A percentile compares a stretch with the other conserved stretches of the same genome.
Evolutionary conservation across 2,888 invertebrate species (phyloP).

Genomic region (Ectemnius cavifrons): DNA sequence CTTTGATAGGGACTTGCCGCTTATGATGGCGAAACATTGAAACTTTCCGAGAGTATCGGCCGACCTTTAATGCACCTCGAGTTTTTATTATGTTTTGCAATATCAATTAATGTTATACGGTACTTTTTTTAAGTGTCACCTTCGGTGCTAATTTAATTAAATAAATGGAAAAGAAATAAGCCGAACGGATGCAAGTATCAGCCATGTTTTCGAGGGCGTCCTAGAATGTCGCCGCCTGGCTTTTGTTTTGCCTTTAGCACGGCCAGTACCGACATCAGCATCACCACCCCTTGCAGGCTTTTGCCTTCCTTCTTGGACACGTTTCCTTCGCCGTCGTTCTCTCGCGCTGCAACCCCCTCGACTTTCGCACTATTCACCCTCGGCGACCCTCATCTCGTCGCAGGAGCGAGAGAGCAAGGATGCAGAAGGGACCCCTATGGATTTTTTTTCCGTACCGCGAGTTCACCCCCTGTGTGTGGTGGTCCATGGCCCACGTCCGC

Average conservation of each 20-base stretch:
- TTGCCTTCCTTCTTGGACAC: slow-evolving; percentile 38
- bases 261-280: slow-evolving; percentile 63
- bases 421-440: slow-evolving; percentile 70
- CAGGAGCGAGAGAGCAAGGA: slow-evolving; percentile 46
- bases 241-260: slow-evolving; percentile 71
- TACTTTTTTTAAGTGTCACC: too few relatives aligned
- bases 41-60: background rate
- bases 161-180: background rate
- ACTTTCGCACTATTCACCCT: slow-evolving; percentile 50
- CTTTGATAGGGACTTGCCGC: slow-evolving; percentile 12
- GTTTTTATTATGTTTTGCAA: too few relatives aligned
- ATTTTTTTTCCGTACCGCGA: slow-evolving; percentile 73
- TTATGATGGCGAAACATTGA: background rate
- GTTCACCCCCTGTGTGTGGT: slow-evolving; percentile 32
- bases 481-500: slow-evolving; percentile 38
- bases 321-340: slow-evolving; percentile 12
- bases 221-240: slow-evolving; percentile 55
- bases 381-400: slow-evolving; percentile 56
- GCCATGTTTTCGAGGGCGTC: slow-evolving; percentile 57
- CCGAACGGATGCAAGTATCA: background rate
- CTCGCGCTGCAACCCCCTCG: slow-evolving; percentile 34
- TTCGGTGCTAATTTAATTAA: background rate
- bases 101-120: too few relatives aligned
- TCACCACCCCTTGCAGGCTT: slow-evolving; percentile 61
- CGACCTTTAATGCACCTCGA: too few relatives aligned